Percentiles rank a stretch among this genome's conserved stretches.
Conservation (phyloP, 2,113 vertebrate species). For the Indicator maculatus region DNA sequence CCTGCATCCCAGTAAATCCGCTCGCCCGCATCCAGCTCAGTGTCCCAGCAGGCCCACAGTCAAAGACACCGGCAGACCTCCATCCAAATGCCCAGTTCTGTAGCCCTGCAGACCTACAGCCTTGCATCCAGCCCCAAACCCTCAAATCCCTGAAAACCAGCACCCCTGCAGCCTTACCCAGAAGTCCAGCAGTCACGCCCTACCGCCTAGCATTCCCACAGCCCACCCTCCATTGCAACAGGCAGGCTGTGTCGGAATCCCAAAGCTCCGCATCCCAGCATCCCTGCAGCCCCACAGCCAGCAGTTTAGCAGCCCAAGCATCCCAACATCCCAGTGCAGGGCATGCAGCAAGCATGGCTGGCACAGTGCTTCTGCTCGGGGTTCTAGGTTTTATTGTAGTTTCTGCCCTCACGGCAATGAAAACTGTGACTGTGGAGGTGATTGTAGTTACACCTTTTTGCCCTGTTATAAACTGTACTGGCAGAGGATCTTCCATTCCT, state of each 20-base stretch:
- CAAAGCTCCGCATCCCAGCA: neutral
- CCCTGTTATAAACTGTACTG: neutral
- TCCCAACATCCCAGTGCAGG: neutral
- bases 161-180: neutral
- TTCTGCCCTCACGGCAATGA: neutral
- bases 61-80: neutral
- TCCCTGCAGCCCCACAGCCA: no score
- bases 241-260: neutral
- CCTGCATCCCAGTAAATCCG: neutral
- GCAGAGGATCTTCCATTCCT: neutral
- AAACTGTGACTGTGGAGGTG: neutral
- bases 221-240: neutral
- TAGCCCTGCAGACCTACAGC: neutral
- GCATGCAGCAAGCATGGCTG: rapidly evolving
- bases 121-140: neutral
- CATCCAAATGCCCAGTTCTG: neutral
- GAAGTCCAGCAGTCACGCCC: neutral
- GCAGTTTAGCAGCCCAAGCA: neutral
- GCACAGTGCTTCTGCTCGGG: neutral
- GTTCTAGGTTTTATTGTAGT: neutral
- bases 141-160: neutral
- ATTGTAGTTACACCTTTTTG: neutral
- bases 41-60: no score
- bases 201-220: neutral
- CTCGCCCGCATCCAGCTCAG: no score